These are phyloP conservation scores for Tangara arthus DNA, from an alignment of 2,797 vertebrate species.

Conservation along the genomic window DNA sequence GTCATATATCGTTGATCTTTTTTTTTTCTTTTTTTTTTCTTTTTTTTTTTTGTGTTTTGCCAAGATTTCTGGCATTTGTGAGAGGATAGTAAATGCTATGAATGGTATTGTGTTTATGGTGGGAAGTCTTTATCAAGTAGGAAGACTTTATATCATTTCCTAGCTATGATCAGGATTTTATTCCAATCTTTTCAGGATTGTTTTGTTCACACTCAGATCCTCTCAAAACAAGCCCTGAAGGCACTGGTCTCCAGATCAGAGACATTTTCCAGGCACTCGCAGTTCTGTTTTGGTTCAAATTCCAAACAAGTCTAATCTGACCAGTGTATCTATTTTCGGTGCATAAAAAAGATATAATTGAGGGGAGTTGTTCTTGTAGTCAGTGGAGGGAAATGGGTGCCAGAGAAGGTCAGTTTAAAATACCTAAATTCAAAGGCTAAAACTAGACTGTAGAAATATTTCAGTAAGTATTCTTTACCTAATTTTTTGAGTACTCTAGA, in stretches of 20 bases:
- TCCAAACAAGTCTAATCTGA: neutral
- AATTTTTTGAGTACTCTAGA: neutral
- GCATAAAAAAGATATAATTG: neutral
- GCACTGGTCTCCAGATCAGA: neutral
- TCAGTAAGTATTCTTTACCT: neutral
- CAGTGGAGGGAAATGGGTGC: neutral
- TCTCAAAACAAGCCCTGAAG: neutral
- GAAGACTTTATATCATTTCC: slow-evolving; percentile 27
- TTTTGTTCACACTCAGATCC: neutral
- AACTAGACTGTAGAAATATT: neutral
- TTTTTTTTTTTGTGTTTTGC: neutral
- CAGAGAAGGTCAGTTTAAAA: neutral
- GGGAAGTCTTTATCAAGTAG: slow-evolving; percentile 10
- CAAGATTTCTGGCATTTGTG: neutral
- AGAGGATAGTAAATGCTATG: neutral
- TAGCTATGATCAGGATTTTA: neutral
- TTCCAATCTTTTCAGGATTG: neutral
- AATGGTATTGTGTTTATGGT: neutral
- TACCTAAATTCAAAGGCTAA: neutral
- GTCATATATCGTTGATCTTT: neutral
- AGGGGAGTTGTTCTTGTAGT: neutral
- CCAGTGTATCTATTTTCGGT: neutral
- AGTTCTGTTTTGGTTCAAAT: neutral
- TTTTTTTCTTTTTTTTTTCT: neutral
- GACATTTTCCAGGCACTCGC: neutral